Evolutionary conservation across 2,888 invertebrate species (phyloP), one percentile per base, ranked within the genome.

Genomic region (Melitaea athalia): DNA sequence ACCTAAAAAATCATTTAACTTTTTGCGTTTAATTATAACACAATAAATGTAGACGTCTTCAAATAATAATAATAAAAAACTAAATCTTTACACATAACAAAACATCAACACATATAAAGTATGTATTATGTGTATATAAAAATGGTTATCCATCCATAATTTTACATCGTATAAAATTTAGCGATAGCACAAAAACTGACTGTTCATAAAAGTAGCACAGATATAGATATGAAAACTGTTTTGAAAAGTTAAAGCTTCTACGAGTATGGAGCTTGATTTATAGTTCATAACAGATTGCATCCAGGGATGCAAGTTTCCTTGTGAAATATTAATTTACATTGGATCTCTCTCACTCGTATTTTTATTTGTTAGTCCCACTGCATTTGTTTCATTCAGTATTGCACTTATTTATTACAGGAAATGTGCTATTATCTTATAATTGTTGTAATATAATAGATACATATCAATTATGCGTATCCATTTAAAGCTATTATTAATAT

Each of bases 311-410:
- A 68, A 70, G 55, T 68, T 68, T 61, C 63, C 55, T 60, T 57
- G 57, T 70, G 64, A 72, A 72, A 70, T 70, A 72, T 72, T 72
- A 70, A 72, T 70, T 70, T 64, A 61, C 49, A 65, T 55, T 61
- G 52, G 62, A 67, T 64, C 62, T 65, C 63, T 57, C 68, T 65
- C 14, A 55, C 38, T 64, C 57, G 61, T 67, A 70, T 52, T 70
- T 68, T 68, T 70, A 63, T 70, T 66, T 61, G 47, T 62, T 55
- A 24, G 14, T 14, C 64, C 61, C 67, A 53, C 62, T 70, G n/a
- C 66, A 65, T 60, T 45, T 67, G 59, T 57, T 53, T 33, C 63
- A 65, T 60, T 59, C 15, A 12, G 50, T 62, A 47, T 68, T 64
- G 38, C 57, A 8, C 45, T 59, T 43, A 12, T 24, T 59, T 43